Conservation (phyloP, 2,797 vertebrate species). For the Varecia variegata region DNA sequence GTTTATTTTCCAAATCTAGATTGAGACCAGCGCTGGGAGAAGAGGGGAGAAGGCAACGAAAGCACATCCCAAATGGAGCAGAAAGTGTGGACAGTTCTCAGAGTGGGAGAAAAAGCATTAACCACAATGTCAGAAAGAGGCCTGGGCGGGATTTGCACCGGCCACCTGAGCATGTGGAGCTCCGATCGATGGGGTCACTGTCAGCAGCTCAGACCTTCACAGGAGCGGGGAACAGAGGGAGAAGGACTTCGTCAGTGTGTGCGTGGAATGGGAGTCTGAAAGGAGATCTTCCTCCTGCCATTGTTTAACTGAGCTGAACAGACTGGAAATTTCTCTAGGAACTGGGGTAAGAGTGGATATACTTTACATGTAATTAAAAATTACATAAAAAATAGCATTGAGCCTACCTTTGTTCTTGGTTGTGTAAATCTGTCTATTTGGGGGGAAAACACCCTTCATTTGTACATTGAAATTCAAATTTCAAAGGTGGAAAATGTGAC, state of each 20-base stretch:
- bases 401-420: neutral
- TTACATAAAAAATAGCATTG: neutral
- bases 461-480: neutral
- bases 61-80: neutral
- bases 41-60: neutral
- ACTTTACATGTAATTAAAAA: neutral
- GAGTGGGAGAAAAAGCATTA: neutral
- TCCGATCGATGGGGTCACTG: neutral
- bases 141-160: neutral
- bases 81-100: neutral
- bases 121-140: neutral
- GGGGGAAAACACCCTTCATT: neutral
- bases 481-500: neutral
- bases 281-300: too few relatives aligned
- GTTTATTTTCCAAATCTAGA: neutral
- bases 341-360: neutral
- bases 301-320: neutral
- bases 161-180: neutral
- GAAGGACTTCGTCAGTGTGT: neutral
- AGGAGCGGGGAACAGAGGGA: neutral
- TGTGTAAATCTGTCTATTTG: too few relatives aligned
- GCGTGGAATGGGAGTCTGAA: neutral
- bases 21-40: neutral
- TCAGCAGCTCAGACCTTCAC: fast-evolving
- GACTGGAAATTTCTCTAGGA: neutral